Base-by-base conservation (phyloP, 2,888 invertebrate species). In the Rhagonycha fulva region DNA sequence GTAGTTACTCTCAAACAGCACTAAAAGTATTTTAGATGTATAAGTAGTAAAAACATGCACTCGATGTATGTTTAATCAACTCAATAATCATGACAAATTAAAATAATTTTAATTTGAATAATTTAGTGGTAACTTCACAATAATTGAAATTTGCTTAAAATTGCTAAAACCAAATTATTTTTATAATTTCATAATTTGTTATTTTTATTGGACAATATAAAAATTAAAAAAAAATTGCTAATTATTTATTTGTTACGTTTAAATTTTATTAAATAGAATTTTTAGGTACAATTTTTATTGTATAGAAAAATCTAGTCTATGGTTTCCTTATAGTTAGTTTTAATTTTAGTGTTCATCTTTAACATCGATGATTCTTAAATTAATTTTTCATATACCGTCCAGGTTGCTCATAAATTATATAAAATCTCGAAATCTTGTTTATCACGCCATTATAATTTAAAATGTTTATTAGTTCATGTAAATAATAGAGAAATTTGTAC, bases 21-120 rank as follows among this genome's bases (percentile, higher is more conserved):
- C 74, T 74, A 74, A 74, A 24, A 69, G 74, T 74, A 74, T 74
- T 70, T 74, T 70, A 70, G 32, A 63, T 68, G 67, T 72, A 68
- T 74, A 74, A 62, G 74, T 74, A 72, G 72, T 63, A 61, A 61
- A 19, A 68, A 68, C 68, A 30, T 19, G 32, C 68, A 68, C 32
- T 32, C 12, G 14, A 32, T 32, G 70, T 62, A 61, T 70, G 19
- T 61, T 24, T 23, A 12, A 24, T 14, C 14, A 74, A 69, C 62
- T 74, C 63, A 62, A 30, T 47, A 14, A 69, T 28, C 74, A 74
- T 74, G 74, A 74, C 74, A 74, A 74, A 62, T 74, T 62, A 11
- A 68, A 74, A 30, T 32, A 30, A 30, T 26, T 60, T 61, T 11
- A 23, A 26, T 28, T n/a, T 63, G 61, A 72, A 7, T 69, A 67